Percentiles rank a stretch among this genome's conserved stretches.
These are phyloP conservation scores for Garrulus glandarius DNA, from an alignment of 2,797 vertebrate species.

Conservation along the genomic window DNA sequence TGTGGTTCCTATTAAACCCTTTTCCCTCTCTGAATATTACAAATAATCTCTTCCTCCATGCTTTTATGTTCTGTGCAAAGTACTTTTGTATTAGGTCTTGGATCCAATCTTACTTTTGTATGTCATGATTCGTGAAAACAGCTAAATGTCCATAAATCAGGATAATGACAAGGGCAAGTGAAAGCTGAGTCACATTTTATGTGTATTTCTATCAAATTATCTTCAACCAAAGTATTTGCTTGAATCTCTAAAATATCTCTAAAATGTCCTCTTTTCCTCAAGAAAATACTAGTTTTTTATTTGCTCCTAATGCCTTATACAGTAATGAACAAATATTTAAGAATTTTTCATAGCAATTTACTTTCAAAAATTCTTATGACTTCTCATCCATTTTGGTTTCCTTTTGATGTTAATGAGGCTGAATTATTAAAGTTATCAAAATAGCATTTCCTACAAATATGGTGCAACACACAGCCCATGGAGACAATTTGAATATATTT, in stretches of 20 bases:
- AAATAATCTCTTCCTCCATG: background rate
- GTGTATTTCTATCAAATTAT: background rate
- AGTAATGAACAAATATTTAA: background rate
- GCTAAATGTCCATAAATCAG: background rate
- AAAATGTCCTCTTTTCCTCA: background rate
- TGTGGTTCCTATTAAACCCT: background rate
- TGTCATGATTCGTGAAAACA: background rate
- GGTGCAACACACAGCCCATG: background rate
- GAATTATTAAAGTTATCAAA: background rate
- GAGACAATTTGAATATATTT: background rate
- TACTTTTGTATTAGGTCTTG: background rate
- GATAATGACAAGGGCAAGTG: background rate
- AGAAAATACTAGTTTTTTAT: background rate
- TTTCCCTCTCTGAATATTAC: background rate
- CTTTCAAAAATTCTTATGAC: background rate
- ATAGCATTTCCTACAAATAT: background rate
- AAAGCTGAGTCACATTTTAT: background rate
- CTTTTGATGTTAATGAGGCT: background rate
- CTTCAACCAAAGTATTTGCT: background rate
- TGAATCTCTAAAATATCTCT: background rate
- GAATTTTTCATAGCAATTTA: background rate
- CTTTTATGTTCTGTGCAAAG: background rate
- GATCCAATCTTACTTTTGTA: background rate
- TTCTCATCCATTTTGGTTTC: background rate
- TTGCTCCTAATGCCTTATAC: background rate